phyloP scores from a whole-genome alignment of 2,797 vertebrate genomes.

The Peromyscus nudipes region DNA sequence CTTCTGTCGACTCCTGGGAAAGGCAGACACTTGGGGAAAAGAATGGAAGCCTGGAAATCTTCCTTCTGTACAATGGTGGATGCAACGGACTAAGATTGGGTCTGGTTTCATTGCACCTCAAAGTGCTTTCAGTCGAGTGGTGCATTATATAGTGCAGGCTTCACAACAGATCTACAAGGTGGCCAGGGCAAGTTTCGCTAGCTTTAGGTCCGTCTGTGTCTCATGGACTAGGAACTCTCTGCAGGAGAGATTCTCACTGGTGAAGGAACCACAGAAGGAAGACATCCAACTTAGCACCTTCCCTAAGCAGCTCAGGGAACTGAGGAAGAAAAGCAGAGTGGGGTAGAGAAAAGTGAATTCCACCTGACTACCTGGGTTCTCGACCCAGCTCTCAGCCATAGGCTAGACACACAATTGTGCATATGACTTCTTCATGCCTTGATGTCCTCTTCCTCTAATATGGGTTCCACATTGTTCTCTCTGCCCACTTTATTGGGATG shows the following conservation, averaged over 20 bases:
- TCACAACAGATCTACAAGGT: background rate
- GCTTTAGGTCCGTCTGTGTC: background rate
- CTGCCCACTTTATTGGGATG: background rate
- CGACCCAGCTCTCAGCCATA: background rate
- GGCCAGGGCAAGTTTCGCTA: background rate
- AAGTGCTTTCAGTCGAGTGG: background rate
- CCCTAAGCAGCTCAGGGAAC: background rate
- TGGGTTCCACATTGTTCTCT: background rate
- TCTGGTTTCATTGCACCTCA: background rate
- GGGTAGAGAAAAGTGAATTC: background rate
- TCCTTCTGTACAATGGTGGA: background rate
- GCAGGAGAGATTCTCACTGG: background rate
- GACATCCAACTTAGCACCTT: background rate
- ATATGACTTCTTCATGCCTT: background rate
- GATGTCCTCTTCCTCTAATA: slow-evolving; percentile 1
- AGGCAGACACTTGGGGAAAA: slow-evolving; percentile 1
- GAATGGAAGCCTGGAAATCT: background rate
- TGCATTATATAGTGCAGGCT: background rate
- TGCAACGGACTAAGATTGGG: background rate
- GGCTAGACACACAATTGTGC: background rate
- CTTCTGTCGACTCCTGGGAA: background rate
- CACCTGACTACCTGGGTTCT: background rate
- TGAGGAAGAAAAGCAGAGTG: background rate
- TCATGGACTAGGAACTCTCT: background rate
- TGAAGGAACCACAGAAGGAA: slow-evolving; percentile 9